Evolutionary conservation across 2,797 vertebrate species (phyloP).

Genomic region (Channallabes apus): DNA sequence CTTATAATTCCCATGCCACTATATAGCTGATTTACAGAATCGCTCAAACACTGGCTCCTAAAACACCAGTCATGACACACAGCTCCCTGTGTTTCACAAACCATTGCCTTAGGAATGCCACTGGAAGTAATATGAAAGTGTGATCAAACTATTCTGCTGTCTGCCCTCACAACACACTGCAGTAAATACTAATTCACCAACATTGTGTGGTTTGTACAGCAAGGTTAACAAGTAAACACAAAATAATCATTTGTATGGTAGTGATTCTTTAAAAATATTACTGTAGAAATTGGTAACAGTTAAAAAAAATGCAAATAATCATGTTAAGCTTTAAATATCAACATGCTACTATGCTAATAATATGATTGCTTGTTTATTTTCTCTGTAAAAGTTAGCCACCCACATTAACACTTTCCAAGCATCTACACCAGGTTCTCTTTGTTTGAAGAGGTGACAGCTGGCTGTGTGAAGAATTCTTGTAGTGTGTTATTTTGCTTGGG

Average conservation of each 20-base stretch:
- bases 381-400: constrained; percentile 2
- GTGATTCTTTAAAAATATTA: not conserved
- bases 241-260: not conserved
- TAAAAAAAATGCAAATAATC: not conserved
- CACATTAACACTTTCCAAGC: not conserved
- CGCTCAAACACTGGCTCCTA: not conserved
- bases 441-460: constrained; percentile 47
- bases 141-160: constrained; percentile 29
- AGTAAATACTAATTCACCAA: not conserved
- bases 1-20: not conserved
- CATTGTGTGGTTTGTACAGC: not conserved
- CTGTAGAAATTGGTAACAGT: not conserved
- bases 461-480: constrained; percentile 20
- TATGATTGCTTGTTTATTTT: not conserved
- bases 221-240: not conserved
- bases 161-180: not conserved
- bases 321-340: not conserved
- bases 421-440: constrained; percentile 13
- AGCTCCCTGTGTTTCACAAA: not conserved
- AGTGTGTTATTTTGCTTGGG: constrained; percentile 58
- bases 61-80: constrained; percentile 14
- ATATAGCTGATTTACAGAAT: constrained; percentile 1
- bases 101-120: not conserved
- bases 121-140: constrained; percentile 14
- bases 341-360: not conserved